Evolutionary conservation across 2,113 vertebrate genomes (phyloP).

Genomic region (Mixornis gularis): DNA sequence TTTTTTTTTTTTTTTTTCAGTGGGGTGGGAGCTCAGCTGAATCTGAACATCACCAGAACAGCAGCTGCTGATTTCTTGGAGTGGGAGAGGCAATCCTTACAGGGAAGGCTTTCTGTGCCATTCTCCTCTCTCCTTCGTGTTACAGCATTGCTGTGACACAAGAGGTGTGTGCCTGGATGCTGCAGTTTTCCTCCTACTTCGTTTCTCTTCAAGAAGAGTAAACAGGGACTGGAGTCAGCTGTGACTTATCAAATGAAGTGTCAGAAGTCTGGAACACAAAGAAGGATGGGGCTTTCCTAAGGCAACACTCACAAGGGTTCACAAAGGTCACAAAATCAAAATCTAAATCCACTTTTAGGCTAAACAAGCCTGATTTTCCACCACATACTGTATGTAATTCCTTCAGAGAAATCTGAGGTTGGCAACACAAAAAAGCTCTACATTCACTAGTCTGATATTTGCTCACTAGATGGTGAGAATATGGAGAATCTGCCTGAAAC

Average conservation of each 20-base stretch:
- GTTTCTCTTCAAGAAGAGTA: background rate
- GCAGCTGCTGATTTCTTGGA: background rate
- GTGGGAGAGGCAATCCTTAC: background rate
- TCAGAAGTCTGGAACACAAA: background rate
- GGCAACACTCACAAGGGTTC: background rate
- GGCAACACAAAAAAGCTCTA: background rate
- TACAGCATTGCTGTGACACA: background rate
- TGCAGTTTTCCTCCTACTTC: background rate
- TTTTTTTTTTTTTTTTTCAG: background rate
- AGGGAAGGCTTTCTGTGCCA: background rate
- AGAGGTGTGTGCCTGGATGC: background rate
- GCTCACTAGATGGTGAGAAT: background rate
- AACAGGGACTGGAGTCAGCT: background rate
- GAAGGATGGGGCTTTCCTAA: background rate
- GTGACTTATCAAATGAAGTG: background rate
- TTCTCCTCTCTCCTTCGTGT: fast-evolving
- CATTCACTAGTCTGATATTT: background rate
- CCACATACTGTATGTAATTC: background rate
- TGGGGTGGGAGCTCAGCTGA: background rate
- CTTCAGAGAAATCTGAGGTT: background rate
- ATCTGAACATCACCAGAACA: background rate
- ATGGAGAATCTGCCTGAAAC: background rate
- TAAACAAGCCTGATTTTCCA: background rate
- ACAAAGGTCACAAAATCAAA: background rate
- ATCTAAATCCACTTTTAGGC: background rate